Evolutionary conservation across 2,888 invertebrate species (phyloP).

Genomic region (Drosophila cyrtoloma): DNA sequence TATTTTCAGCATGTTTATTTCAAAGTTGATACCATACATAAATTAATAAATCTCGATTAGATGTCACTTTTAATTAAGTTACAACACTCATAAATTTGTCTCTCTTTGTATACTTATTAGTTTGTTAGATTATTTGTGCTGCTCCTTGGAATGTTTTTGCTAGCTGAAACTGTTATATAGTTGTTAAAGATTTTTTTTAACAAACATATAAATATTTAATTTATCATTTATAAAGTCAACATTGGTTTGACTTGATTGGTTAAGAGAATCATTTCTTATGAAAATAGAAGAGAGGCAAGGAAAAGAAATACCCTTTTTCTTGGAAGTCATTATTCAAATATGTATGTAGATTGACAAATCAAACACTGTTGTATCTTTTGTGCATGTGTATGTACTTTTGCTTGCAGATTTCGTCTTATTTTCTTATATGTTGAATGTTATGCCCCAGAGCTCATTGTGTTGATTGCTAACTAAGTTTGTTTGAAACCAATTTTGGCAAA

Average conservation of each 20-base stretch:
- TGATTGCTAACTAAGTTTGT: slow-evolving; percentile 44
- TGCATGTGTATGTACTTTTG: neutral
- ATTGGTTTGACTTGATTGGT: slow-evolving; percentile 8
- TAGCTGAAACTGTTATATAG: neutral
- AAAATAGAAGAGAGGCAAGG: neutral
- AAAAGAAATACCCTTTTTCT: slow-evolving; percentile 14
- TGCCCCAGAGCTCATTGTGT: slow-evolving; percentile 20
- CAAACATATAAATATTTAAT: neutral
- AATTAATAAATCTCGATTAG: neutral
- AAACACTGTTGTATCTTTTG: neutral
- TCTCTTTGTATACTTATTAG: neutral
- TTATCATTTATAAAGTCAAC: neutral
- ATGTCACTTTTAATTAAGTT: neutral
- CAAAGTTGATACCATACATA: neutral
- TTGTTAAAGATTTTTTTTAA: neutral
- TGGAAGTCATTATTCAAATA: slow-evolving; percentile 18
- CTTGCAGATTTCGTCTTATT: neutral
- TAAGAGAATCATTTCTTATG: neutral
- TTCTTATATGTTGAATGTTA: slow-evolving; percentile 1
- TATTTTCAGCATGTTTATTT: neutral
- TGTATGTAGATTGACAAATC: neutral
- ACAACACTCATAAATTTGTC: neutral
- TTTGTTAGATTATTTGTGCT: neutral
- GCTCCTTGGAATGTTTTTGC: neutral
- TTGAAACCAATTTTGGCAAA: slow-evolving; percentile 20